Evolutionary conservation across 2,113 vertebrate species (phyloP).

Genomic region (Aspiorhynchus laticeps): DNA sequence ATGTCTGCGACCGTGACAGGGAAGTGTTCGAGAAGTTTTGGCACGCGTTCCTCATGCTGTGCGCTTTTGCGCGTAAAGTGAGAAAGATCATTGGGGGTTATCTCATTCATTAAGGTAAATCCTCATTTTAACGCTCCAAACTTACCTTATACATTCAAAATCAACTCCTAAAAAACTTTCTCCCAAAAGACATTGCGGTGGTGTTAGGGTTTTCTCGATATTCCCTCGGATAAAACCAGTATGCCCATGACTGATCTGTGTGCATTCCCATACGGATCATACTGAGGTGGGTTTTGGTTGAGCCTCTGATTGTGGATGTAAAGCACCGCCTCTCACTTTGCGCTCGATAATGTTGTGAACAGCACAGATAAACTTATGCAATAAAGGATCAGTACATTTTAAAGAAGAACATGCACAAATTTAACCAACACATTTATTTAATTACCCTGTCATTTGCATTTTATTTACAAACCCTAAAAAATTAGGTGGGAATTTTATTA

Average conservation of each 20-base stretch:
- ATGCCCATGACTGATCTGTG: conserved; percentile 1
- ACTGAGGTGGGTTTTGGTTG: background rate
- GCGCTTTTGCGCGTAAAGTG: background rate
- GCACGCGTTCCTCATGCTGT: background rate
- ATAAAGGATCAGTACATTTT: background rate
- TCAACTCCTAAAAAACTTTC: background rate
- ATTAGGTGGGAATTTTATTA: background rate
- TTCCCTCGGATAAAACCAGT: background rate
- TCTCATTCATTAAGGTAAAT: background rate
- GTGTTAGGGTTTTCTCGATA: background rate
- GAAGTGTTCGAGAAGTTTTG: background rate
- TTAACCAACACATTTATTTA: background rate
- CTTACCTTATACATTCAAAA: conserved; percentile 24
- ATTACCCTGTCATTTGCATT: too few relatives aligned
- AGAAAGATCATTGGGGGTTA: background rate
- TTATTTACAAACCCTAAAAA: background rate
- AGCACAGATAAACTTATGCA: background rate
- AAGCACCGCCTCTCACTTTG: conserved; percentile 30
- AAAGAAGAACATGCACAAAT: background rate
- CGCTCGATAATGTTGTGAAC: conserved; percentile 5
- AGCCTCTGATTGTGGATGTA: background rate
- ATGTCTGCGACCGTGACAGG: background rate
- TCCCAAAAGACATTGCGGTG: conserved; percentile 5
- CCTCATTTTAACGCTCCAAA: background rate
- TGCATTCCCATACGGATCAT: background rate